Evolutionary conservation across 2,888 invertebrate genomes (phyloP).

Genomic region (Luffia ferchaultella): DNA sequence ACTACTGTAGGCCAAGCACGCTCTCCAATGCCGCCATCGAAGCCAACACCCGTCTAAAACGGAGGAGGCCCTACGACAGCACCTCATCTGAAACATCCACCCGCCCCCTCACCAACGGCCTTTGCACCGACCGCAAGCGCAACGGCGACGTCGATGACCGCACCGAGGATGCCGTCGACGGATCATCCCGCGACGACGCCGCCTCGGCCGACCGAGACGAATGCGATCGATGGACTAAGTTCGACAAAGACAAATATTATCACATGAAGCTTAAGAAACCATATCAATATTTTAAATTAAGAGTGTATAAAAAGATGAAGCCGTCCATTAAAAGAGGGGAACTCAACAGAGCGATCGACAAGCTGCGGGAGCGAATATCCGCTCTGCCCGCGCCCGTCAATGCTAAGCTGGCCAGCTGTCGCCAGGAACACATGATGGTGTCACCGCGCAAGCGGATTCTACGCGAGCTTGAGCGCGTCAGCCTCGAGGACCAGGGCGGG

Average conservation of each 20-base stretch:
- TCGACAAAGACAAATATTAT: slow-evolving; percentile 51
- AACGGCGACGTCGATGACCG: slow-evolving; percentile 37
- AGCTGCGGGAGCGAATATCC: slow-evolving; percentile 36
- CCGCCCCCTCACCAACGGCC: slow-evolving; percentile 23
- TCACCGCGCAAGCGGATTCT: slow-evolving; percentile 86
- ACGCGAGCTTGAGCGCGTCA: slow-evolving; percentile 81
- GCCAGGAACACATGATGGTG: slow-evolving; percentile 69
- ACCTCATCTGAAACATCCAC: slow-evolving; percentile 21
- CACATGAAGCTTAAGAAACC: slow-evolving; percentile 62
- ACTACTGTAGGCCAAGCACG: slow-evolving; percentile 69
- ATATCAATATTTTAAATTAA: slow-evolving; percentile 57
- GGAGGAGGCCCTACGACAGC: slow-evolving; percentile 72
- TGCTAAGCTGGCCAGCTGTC: slow-evolving; percentile 48
- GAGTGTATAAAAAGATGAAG: slow-evolving; percentile 54
- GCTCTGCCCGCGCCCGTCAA: slow-evolving; percentile 45
- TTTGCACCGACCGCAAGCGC: slow-evolving; percentile 21
- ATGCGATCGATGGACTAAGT: slow-evolving; percentile 35
- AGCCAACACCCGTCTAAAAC: slow-evolving; percentile 58
- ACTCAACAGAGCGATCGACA: slow-evolving; percentile 12
- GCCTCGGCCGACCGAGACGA: slow-evolving; percentile 16
- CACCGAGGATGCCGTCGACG: slow-evolving; percentile 37
- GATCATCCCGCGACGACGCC: slow-evolving; percentile 15
- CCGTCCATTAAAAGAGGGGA: slow-evolving; percentile 15
- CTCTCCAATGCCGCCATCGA: slow-evolving; percentile 47
- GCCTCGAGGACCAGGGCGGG: slow-evolving; percentile 71